These are phyloP conservation scores for Lomographa bimaculata DNA, from an alignment of 2,888 invertebrate genomes.

Conservation along the genomic window DNA sequence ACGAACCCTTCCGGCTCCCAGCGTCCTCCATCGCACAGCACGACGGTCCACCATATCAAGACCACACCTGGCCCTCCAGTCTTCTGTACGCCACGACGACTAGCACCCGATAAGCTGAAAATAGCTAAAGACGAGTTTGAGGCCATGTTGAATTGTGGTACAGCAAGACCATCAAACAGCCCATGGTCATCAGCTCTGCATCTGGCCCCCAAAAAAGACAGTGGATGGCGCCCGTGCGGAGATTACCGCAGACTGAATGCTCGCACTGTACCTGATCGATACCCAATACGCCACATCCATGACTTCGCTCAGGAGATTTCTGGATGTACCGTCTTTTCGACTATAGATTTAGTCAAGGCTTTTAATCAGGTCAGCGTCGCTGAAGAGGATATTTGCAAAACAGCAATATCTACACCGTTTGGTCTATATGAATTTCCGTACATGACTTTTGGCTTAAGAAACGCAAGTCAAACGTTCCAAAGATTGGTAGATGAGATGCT, in stretches of 20 bases:
- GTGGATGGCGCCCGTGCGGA: constrained; percentile 27
- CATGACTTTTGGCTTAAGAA: background rate
- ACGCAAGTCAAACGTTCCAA: background rate
- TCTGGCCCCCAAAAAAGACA: constrained; percentile 17
- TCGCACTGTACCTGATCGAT: constrained; percentile 16
- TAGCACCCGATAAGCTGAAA: constrained; percentile 40
- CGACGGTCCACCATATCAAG: constrained; percentile 28
- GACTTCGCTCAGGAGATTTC: constrained; percentile 15
- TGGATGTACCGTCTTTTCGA: background rate
- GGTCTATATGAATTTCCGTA: background rate
- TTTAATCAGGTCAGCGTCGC: background rate
- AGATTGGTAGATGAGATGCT: constrained; percentile 1
- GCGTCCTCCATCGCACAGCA: constrained; percentile 16
- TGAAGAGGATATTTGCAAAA: background rate
- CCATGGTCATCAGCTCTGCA: constrained; percentile 21
- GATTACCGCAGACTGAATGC: constrained; percentile 19
- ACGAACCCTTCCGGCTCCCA: constrained; percentile 27
- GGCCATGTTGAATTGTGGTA: constrained; percentile 34
- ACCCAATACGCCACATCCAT: constrained; percentile 21
- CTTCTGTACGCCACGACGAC: constrained; percentile 35
- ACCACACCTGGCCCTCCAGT: constrained; percentile 41
- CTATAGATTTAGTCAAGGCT: background rate
- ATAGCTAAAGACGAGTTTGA: constrained; percentile 43
- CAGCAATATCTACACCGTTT: background rate
- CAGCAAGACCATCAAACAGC: constrained; percentile 22